Percentiles rank a stretch among this genome's conserved stretches.
Evolutionary conservation across 2,888 invertebrate species (phyloP).

Genomic region (Ryuthela nishihirai): DNA sequence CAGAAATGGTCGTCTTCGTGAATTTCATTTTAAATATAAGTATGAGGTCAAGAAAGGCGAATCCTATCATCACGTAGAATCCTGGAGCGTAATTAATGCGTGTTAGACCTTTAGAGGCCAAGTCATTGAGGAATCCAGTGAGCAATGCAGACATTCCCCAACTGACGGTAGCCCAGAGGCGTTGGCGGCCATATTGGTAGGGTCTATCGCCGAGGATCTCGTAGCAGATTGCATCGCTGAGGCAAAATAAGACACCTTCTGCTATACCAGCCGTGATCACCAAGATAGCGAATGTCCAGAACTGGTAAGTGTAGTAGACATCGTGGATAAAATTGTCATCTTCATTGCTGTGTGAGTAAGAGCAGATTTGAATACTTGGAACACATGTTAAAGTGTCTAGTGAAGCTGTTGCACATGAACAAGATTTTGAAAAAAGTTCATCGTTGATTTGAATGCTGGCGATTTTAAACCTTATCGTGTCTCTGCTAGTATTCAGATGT

Average conservation of each 20-base stretch:
- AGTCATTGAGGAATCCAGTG: conserved; percentile 54
- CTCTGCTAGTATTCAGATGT: too few relatives aligned
- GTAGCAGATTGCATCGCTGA: conserved; percentile 38
- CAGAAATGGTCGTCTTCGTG: conserved; percentile 3
- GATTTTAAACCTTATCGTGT: too few relatives aligned
- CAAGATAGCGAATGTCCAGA: conserved; percentile 31
- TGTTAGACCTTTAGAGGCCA: not conserved
- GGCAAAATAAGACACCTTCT: conserved; percentile 24
- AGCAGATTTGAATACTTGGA: too few relatives aligned
- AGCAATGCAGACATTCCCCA: conserved; percentile 31
- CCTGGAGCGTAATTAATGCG: conserved; percentile 12
- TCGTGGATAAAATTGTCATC: conserved; percentile 13
- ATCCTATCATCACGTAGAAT: conserved; percentile 10
- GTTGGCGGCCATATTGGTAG: conserved; percentile 28
- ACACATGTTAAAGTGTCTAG: too few relatives aligned
- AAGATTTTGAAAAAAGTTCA: too few relatives aligned
- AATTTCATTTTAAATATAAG: conserved; percentile 10
- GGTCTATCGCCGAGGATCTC: conserved; percentile 15
- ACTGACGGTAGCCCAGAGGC: conserved; percentile 39
- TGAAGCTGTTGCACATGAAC: too few relatives aligned
- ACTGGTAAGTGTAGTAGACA: conserved; percentile 23
- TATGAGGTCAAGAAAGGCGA: conserved; percentile 2
- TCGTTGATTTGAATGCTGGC: too few relatives aligned
- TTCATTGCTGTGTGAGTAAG: too few relatives aligned
- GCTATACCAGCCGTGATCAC: conserved; percentile 16